A percentile compares a stretch with the other conserved stretches of the same genome.
Evolutionary conservation across 2,888 invertebrate species (phyloP).

Genomic region (Cephalotes varians): DNA sequence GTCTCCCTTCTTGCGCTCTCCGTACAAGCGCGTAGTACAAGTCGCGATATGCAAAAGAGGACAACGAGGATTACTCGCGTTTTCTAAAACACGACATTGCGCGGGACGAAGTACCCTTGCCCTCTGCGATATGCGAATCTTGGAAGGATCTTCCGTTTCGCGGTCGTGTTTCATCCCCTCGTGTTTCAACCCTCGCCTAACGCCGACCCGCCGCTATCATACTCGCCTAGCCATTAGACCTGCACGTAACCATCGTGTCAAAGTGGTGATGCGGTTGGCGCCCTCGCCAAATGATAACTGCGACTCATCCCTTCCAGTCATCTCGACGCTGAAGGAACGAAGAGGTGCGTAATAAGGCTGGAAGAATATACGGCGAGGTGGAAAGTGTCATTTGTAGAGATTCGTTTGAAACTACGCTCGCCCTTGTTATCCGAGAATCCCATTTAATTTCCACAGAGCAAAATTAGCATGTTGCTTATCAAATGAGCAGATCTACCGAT

Average conservation of each 20-base stretch:
- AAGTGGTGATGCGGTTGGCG: conserved; percentile 79
- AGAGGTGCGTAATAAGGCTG: conserved; percentile 18
- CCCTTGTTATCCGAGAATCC: conserved; percentile 8
- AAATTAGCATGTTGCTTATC: conserved; percentile 38
- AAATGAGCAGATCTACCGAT: conserved; percentile 16
- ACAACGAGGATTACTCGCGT: conserved; percentile 64
- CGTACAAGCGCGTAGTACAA: conserved; percentile 12
- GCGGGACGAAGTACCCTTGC: background rate
- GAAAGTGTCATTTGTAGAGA: conserved; percentile 44
- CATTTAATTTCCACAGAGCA: conserved; percentile 28
- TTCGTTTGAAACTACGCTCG: conserved; percentile 29
- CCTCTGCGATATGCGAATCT: background rate
- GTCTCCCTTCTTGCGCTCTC: background rate
- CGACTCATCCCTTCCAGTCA: conserved; percentile 48
- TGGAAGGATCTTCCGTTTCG: conserved; percentile 4
- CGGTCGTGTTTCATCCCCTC: conserved; percentile 15
- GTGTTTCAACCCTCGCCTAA: conserved; percentile 7
- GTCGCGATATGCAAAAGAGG: conserved; percentile 71
- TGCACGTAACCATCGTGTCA: conserved; percentile 68
- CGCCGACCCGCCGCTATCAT: conserved; percentile 31
- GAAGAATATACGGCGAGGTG: conserved; percentile 35
- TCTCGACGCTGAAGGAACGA: background rate
- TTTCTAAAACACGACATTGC: conserved; percentile 66
- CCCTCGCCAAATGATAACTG: conserved; percentile 83
- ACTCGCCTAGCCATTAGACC: conserved; percentile 63